These are phyloP conservation scores for Ciconia maguari DNA, from an alignment of 2,113 vertebrate species.

Conservation along the genomic window DNA sequence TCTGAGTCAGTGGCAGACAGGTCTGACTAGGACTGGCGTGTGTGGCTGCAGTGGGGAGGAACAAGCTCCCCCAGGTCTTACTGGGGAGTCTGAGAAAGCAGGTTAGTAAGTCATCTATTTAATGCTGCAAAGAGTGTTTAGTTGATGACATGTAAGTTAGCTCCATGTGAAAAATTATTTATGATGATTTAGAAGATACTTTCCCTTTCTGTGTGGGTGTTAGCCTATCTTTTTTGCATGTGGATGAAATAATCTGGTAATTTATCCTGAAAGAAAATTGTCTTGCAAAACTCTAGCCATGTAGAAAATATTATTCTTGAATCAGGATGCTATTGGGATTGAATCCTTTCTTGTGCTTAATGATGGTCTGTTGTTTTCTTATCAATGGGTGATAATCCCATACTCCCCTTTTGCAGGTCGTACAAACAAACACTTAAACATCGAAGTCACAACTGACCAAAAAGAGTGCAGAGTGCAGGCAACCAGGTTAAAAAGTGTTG, in stretches of 20 bases:
- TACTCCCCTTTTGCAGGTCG: neutral
- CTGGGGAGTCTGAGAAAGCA: neutral
- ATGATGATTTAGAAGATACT: neutral
- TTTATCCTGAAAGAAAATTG: neutral
- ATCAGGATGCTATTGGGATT: neutral
- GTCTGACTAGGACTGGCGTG: accelerated
- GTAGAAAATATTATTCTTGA: neutral
- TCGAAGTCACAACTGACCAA: neutral
- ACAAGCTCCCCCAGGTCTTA: neutral
- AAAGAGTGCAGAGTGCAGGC: neutral
- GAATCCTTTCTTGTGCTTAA: neutral
- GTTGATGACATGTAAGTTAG: neutral
- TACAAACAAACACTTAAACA: neutral
- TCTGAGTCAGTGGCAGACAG: neutral
- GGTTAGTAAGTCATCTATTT: neutral
- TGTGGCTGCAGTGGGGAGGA: accelerated
- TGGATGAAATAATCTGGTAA: neutral
- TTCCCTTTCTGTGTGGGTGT: neutral
- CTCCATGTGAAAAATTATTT: neutral
- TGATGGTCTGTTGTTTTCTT: neutral
- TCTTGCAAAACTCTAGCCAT: neutral
- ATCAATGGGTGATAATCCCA: neutral
- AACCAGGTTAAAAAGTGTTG: neutral
- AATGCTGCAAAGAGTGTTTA: neutral
- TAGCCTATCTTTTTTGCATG: neutral